Conservation (phyloP, 1,140 invertebrate species). For the Drosophila ficusphila region DNA sequence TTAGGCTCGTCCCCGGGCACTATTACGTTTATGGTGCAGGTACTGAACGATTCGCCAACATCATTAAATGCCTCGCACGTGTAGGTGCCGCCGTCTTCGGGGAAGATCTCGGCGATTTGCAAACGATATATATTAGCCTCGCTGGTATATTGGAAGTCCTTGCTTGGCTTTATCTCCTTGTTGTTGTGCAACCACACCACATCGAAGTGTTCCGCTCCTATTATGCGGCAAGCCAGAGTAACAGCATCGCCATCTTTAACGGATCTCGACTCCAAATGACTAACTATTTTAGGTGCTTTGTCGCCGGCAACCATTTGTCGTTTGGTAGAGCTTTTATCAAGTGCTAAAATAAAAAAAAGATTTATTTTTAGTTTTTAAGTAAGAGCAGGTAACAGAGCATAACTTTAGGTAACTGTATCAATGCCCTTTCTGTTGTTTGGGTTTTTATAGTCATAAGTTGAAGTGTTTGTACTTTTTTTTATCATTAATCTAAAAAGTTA, state of each 20-base stretch:
- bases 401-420: no score
- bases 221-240: constrained; percentile 93
- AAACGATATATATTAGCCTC: constrained; percentile 96
- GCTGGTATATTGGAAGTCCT: constrained; percentile 97
- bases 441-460: no score
- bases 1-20: constrained; percentile 94
- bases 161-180: constrained; percentile 97
- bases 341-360: constrained; percentile 85
- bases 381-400: no score
- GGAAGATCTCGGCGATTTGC: constrained; percentile 96
- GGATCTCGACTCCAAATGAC: constrained; percentile 91
- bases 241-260: constrained; percentile 95
- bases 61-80: constrained; percentile 98
- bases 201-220: constrained; percentile 94
- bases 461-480: no score
- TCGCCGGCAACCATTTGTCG: constrained; percentile 85
- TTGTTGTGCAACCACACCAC: constrained; percentile 98
- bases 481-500: no score
- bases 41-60: constrained; percentile 96
- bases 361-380: not conserved
- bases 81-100: constrained; percentile 94
- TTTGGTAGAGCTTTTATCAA: constrained; percentile 86
- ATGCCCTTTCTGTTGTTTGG: no score
- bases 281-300: constrained; percentile 92
- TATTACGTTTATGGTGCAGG: constrained; percentile 92